Evolutionary conservation across 2,888 invertebrate species (phyloP).

Genomic region (Hypena proboscidalis): DNA sequence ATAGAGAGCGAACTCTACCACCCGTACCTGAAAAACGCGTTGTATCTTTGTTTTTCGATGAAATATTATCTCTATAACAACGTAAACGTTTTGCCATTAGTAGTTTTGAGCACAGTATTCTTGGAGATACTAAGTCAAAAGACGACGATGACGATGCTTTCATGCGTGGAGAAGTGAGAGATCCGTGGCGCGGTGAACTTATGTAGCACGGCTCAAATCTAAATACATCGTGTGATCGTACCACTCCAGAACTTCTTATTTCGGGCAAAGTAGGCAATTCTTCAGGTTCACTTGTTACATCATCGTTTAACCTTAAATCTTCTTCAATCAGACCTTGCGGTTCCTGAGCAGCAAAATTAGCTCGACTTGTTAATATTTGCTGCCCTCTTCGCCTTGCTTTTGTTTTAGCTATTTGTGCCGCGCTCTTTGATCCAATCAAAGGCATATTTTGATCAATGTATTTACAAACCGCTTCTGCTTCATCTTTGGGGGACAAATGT

Average conservation of each 20-base stretch:
- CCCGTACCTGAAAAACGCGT: neutral
- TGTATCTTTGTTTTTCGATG: conserved; percentile 35
- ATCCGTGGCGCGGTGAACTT: conserved; percentile 65
- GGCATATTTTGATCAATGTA: conserved; percentile 69
- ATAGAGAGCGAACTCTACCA: conserved; percentile 29
- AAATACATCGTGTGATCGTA: conserved; percentile 51
- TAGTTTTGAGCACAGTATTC: conserved; percentile 60
- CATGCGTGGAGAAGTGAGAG: conserved; percentile 51
- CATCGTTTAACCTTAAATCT: conserved; percentile 26
- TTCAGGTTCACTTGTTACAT: conserved; percentile 48
- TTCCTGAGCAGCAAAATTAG: conserved; percentile 63
- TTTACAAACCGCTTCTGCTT: conserved; percentile 69
- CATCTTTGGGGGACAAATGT: conserved; percentile 67
- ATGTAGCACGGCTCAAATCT: conserved; percentile 64
- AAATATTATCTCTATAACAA: conserved; percentile 45
- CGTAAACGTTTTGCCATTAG: conserved; percentile 50
- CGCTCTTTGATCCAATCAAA: conserved; percentile 56
- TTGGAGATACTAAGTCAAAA: conserved; percentile 55
- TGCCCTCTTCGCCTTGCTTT: conserved; percentile 61
- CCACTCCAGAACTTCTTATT: conserved; percentile 41
- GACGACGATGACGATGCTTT: conserved; percentile 60
- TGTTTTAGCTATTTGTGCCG: conserved; percentile 62
- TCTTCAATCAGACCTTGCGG: conserved; percentile 60
- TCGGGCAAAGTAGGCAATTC: conserved; percentile 61
- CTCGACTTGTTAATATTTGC: conserved; percentile 50